phyloP scores from a whole-genome alignment of 2,797 vertebrate genomes.

The Lateolabrax maculatus region DNA sequence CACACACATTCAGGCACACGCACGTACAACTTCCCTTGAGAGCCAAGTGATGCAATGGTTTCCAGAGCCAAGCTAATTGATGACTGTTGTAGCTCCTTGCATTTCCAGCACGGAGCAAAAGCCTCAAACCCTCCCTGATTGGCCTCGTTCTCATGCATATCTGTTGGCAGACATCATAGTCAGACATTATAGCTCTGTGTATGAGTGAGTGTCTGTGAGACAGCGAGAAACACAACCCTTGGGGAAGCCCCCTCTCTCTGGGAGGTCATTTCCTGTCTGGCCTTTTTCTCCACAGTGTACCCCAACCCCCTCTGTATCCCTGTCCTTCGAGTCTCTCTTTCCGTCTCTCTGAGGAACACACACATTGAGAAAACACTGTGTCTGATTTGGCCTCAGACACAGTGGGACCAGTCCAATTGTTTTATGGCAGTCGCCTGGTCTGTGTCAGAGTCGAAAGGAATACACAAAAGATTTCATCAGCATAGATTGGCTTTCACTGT shows the following conservation, averaged over 20 bases:
- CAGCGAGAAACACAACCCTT: slow-evolving; percentile 60
- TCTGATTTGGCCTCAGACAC: slow-evolving; percentile 46
- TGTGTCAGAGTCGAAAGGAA: slow-evolving; percentile 43
- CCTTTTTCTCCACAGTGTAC: slow-evolving; percentile 44
- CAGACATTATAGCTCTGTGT: slow-evolving; percentile 42
- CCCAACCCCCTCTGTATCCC: slow-evolving; percentile 3
- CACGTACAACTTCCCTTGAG: slow-evolving; percentile 5
- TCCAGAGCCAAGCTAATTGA: slow-evolving; percentile 49
- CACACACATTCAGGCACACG: background rate
- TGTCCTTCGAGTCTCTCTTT: slow-evolving; percentile 21
- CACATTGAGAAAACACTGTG: slow-evolving; percentile 58
- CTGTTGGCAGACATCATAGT: slow-evolving; percentile 62
- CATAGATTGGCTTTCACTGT: background rate
- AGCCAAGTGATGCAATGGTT: slow-evolving; percentile 55
- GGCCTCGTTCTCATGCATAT: slow-evolving; percentile 69
- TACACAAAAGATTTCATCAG: slow-evolving; percentile 30
- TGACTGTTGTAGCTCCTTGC: slow-evolving; percentile 26
- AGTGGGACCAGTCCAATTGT: slow-evolving; percentile 34
- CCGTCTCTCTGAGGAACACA: slow-evolving; percentile 58
- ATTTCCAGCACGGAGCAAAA: slow-evolving; percentile 38
- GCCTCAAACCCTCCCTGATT: slow-evolving; percentile 2
- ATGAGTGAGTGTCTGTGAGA: slow-evolving; percentile 42
- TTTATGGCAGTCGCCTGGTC: slow-evolving; percentile 52
- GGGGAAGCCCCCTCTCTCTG: slow-evolving; percentile 67
- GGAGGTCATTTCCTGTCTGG: slow-evolving; percentile 82